phyloP scores from a whole-genome alignment of 2,888 invertebrate species.

The Chaetogeoica ovagalla region DNA sequence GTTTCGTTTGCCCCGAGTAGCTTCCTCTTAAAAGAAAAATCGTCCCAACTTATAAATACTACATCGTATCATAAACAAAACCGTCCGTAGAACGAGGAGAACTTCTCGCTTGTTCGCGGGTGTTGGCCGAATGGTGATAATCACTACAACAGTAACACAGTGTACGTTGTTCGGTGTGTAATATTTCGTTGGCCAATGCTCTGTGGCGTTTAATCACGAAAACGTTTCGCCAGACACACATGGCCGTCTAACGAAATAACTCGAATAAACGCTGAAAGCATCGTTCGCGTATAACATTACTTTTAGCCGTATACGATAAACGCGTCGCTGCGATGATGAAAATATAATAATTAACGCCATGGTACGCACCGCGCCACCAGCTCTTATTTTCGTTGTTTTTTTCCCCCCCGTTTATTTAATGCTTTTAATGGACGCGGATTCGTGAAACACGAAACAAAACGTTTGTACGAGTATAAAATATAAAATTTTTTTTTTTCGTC shows the following conservation, averaged over 20 bases:
- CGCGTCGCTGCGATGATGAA: neutral
- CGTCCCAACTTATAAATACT: too few relatives aligned
- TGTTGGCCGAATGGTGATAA: neutral
- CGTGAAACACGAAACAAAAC: neutral
- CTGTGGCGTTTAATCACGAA: constrained; percentile 9
- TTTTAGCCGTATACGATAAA: neutral
- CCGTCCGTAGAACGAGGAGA: too few relatives aligned
- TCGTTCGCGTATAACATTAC: neutral
- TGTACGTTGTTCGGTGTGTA: neutral
- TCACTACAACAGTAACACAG: neutral
- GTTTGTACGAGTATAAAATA: neutral
- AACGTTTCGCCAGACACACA: neutral
- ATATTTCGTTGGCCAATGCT: neutral
- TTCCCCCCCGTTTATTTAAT: constrained; percentile 9
- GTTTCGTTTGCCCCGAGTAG: too few relatives aligned
- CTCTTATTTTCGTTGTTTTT: neutral
- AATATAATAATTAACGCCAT: neutral
- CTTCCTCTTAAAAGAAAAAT: too few relatives aligned
- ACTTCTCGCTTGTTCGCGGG: neutral
- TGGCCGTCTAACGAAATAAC: constrained; percentile 6
- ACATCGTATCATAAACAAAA: too few relatives aligned
- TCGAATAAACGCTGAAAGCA: neutral
- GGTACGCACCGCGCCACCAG: neutral
- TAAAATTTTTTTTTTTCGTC: neutral
- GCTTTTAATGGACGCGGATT: constrained; percentile 16